Evolutionary conservation across 2,113 vertebrate species (phyloP), one percentile per base, ranked within the genome.

Genomic region (Sylvilagus bachmani): DNA sequence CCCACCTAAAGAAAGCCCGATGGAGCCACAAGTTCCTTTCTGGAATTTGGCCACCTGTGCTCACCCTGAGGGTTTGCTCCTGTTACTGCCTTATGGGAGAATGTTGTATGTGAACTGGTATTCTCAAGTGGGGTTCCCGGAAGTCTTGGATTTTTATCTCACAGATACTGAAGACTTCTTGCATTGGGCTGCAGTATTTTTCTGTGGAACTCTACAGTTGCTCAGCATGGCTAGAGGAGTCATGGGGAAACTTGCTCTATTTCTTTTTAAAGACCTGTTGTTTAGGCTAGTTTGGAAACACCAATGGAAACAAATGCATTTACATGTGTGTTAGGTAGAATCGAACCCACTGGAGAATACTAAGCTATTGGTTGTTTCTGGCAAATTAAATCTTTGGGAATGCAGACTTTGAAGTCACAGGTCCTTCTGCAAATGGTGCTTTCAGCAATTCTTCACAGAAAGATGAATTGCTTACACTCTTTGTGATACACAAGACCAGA

Each of bases 381-480:
- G 29, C 7, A 22, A 58, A n/a, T 38, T 24, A n/a, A 21, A 33
- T 29, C 33, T 33, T 55, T 1, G n/a, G 67, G 53, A 86, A 81
- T 5, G 5, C 9, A 3, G 71, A 10, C 19, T 24, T 36, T 3
- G 27, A 49, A 78, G 78, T 51, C 73, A 6, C 49, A 19, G 10
- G 2, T 0, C 6, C 21, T 17, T 5, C 27, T 27, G 19, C 78
- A 22, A 19, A 36, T 4, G n/a, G 5, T 44, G 12, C 64, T 38
- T 55, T 24, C 33, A 27, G 53, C 19, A 10, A 24, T 64, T 22
- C 13, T 25, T 12, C 0, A 19, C 11, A 64, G 21, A 3, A 2
- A 4, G 13, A 51, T 12, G 25, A 4, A 24, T 22, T 3, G 55
- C 64, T 75, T n/a, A 13, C 2, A 0, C 24, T 66, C 58, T 70